Evolutionary conservation across 2,888 invertebrate species (phyloP).

Genomic region (Frankliniella intonsa): DNA sequence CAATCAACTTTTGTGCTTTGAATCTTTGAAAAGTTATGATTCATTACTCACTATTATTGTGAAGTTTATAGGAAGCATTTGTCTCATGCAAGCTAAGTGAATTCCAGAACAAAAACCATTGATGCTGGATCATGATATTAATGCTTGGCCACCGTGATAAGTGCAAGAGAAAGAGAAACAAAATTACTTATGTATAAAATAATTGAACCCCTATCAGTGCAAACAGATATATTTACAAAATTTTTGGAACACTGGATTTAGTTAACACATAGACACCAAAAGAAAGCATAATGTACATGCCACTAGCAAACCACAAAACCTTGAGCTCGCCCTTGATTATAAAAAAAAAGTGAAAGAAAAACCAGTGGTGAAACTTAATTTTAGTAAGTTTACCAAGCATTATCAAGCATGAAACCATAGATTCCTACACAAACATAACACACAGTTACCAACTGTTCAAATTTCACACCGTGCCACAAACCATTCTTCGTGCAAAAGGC

Average conservation of each 20-base stretch:
- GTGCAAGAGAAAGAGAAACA: not conserved
- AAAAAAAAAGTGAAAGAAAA: not conserved
- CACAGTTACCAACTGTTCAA: not conserved
- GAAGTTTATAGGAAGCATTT: not conserved
- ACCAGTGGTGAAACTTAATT: too few relatives aligned
- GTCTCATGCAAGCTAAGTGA: not conserved
- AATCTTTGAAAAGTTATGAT: too few relatives aligned
- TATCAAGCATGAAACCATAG: conserved; percentile 1
- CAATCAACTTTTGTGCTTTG: too few relatives aligned
- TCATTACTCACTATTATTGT: too few relatives aligned
- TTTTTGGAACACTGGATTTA: not conserved
- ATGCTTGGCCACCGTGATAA: conserved; percentile 9
- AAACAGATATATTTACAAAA: conserved; percentile 1
- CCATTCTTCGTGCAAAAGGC: conserved; percentile 25
- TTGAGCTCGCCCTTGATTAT: not conserved
- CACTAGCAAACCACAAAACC: conserved; percentile 19
- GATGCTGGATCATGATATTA: not conserved
- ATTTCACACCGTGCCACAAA: conserved; percentile 20
- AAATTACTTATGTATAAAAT: not conserved
- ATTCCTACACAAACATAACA: conserved; percentile 5
- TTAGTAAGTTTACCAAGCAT: conserved; percentile 2
- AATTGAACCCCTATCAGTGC: not conserved
- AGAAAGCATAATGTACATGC: conserved; percentile 20
- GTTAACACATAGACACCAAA: not conserved
- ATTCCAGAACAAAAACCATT: not conserved